These are phyloP conservation scores for Scophthalmus maximus DNA, from an alignment of 2,113 vertebrate species.

Conservation along the genomic window DNA sequence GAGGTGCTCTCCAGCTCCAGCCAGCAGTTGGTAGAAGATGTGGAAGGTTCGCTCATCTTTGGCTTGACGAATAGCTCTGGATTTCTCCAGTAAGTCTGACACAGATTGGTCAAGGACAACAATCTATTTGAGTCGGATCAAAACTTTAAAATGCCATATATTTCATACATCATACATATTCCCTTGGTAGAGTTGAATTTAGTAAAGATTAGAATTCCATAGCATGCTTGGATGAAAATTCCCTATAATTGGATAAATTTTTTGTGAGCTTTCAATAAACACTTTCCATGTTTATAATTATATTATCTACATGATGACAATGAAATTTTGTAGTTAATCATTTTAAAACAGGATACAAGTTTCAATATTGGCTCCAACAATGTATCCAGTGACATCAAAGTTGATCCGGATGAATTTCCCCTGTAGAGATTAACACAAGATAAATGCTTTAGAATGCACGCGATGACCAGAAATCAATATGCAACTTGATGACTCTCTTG, in stretches of 20 bases:
- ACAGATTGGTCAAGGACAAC: constrained; percentile 81
- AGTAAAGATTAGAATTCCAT: neutral
- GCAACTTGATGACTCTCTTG: constrained; percentile 1
- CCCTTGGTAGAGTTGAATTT: neutral
- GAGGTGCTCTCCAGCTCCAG: constrained; percentile 95
- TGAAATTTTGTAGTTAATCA: neutral
- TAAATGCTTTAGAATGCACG: constrained; percentile 19
- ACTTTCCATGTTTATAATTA: neutral
- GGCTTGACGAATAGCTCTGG: constrained; percentile 96
- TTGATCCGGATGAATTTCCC: constrained; percentile 99
- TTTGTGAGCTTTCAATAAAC: neutral
- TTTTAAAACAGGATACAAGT: constrained; percentile 91
- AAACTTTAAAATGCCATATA: neutral
- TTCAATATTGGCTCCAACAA: constrained; percentile 99
- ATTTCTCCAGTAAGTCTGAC: constrained; percentile 96
- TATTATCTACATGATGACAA: neutral
- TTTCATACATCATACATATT: neutral
- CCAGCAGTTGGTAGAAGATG: constrained; percentile 95
- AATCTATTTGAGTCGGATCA: neutral
- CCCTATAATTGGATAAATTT: neutral
- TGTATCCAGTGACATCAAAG: constrained; percentile 98
- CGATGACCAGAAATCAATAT: neutral
- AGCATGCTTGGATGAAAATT: neutral
- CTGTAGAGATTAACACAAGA: constrained; percentile 76
- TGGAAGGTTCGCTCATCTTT: constrained; percentile 98